Evolutionary conservation across 2,888 invertebrate species (phyloP).

Genomic region (Oscheius sp.): DNA sequence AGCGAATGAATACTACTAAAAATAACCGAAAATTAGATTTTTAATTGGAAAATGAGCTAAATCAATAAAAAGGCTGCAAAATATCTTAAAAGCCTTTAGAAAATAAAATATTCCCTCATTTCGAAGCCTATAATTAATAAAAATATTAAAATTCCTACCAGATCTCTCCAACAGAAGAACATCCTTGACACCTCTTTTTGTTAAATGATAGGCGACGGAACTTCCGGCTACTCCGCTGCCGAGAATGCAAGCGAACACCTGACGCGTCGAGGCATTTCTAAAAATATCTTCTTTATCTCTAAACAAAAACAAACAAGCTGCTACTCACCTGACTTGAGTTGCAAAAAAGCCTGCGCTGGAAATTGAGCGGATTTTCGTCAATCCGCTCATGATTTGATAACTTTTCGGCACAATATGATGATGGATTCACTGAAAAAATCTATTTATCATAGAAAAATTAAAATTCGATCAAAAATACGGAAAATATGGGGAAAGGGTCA

Average conservation of each 20-base stretch:
- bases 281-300: not conserved
- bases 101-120: too few relatives aligned
- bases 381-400: conserved; percentile 21
- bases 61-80: too few relatives aligned
- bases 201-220: conserved; percentile 72
- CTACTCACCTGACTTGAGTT: conserved; percentile 5
- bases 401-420: too few relatives aligned
- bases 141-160: conserved; percentile 31
- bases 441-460: not conserved
- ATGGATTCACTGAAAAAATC: conserved; percentile 1
- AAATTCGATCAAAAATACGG: too few relatives aligned
- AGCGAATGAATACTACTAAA: not conserved
- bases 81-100: too few relatives aligned
- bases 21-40: not conserved
- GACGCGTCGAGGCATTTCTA: conserved; percentile 35
- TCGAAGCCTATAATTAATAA: too few relatives aligned
- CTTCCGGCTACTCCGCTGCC: conserved; percentile 73
- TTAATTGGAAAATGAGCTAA: not conserved
- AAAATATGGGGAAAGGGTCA: too few relatives aligned
- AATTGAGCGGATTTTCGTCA: conserved; percentile 2
- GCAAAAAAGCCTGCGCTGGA: not conserved
- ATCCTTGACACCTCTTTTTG: conserved; percentile 70
- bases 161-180: conserved; percentile 56
- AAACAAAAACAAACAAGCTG: not conserved
- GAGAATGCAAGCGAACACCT: conserved; percentile 66